Percentiles rank a stretch among this genome's conserved stretches.
Conservation (phyloP, 2,888 invertebrate genomes). For the Thymelicus acteon region DNA sequence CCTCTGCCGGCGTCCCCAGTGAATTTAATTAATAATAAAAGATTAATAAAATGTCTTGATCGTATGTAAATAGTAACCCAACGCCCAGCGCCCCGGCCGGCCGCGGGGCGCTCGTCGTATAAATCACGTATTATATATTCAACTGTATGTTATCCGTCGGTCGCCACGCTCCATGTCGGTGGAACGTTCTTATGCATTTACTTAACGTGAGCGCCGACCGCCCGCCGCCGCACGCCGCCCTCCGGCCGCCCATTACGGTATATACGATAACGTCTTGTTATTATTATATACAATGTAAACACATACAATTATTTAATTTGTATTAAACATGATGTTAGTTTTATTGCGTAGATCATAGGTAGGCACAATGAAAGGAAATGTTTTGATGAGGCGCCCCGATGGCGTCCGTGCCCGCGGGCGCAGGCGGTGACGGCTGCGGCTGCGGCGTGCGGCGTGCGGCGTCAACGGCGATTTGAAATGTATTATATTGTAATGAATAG, state of each 20-base stretch:
- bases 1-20: neutral
- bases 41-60: constrained; percentile 12
- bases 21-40: constrained; percentile 15
- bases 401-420: too few relatives aligned
- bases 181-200: constrained; percentile 40
- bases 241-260: neutral
- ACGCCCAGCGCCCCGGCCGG: neutral
- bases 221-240: neutral
- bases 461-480: constrained; percentile 44
- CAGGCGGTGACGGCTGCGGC: neutral
- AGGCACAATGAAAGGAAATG: neutral
- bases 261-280: too few relatives aligned
- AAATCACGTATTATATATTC: constrained; percentile 53
- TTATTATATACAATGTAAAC: neutral
- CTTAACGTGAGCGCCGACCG: neutral
- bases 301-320: neutral
- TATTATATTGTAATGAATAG: constrained; percentile 51
- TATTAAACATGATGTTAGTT: neutral
- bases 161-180: constrained; percentile 46
- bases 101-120: neutral
- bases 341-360: neutral
- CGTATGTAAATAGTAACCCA: constrained; percentile 25
- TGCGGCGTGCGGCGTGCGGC: constrained; percentile 39
- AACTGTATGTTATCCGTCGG: constrained; percentile 53
- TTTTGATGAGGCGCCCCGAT: too few relatives aligned